A percentile compares a stretch with the other conserved stretches of the same genome.
Conservation (phyloP, 1,140 invertebrate species). For the Pseudomyrmex dendroicus region DNA sequence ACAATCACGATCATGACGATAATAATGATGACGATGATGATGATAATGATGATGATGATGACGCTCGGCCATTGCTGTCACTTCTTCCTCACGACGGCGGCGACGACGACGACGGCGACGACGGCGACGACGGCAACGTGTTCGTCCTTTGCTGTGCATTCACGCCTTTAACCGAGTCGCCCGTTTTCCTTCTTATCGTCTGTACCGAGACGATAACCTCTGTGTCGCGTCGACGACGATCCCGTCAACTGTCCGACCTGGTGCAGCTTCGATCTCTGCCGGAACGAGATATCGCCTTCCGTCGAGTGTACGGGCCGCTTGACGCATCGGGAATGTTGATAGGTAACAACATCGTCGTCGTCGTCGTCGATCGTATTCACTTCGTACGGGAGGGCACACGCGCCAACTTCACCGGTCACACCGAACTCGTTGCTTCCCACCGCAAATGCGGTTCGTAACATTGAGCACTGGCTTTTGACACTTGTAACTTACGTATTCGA, state of each 20-base stretch:
- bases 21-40: neutral
- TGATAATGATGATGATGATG: slow-evolving; percentile 24
- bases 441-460: neutral
- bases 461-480: slow-evolving; percentile 18
- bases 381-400: neutral
- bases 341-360: neutral
- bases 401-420: neutral
- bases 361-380: neutral
- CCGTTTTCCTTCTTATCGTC: neutral
- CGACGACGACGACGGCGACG: slow-evolving; percentile 42
- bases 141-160: slow-evolving; percentile 61
- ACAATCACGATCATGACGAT: neutral
- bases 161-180: slow-evolving; percentile 38
- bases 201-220: neutral
- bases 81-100: slow-evolving; percentile 14
- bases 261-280: neutral
- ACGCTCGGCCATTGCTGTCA: slow-evolving; percentile 2
- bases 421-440: neutral
- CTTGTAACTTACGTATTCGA: neutral
- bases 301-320: neutral
- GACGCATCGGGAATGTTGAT: no score
- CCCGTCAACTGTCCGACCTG: slow-evolving; percentile 30
- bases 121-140: slow-evolving; percentile 44
- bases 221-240: neutral
- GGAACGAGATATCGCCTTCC: neutral